Evolutionary conservation across 2,888 invertebrate species (phyloP).

Genomic region (Drosophila mettleri): DNA sequence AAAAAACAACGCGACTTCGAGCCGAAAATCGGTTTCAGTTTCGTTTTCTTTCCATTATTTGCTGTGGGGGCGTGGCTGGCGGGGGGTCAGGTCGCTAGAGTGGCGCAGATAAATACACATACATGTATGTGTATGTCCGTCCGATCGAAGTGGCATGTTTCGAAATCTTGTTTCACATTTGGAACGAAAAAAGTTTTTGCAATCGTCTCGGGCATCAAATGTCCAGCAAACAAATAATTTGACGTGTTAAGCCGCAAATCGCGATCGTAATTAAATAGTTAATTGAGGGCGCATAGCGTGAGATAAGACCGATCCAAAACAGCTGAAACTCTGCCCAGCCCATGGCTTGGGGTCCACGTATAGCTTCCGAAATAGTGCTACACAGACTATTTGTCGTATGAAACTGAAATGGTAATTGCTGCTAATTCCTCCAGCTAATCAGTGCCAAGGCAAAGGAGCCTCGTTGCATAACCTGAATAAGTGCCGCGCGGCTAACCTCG

Average conservation of each 20-base stretch:
- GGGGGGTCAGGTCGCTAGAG: slow-evolving; percentile 29
- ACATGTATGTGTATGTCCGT: neutral
- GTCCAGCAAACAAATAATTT: slow-evolving; percentile 29
- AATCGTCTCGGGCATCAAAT: slow-evolving; percentile 3
- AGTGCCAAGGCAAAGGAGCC: slow-evolving; percentile 46
- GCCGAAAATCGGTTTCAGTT: slow-evolving; percentile 36
- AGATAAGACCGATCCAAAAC: slow-evolving; percentile 44
- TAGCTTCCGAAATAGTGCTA: slow-evolving; percentile 14
- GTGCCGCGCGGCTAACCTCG: slow-evolving; percentile 49
- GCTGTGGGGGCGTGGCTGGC: slow-evolving; percentile 18
- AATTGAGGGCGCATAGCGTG: slow-evolving; percentile 46
- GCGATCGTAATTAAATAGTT: slow-evolving; percentile 30
- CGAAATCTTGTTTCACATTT: slow-evolving; percentile 57
- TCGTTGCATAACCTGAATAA: slow-evolving; percentile 46
- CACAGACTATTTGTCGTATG: neutral
- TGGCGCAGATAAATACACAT: slow-evolving; percentile 28
- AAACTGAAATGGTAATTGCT: neutral
- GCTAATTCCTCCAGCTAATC: slow-evolving; percentile 13
- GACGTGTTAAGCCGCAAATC: slow-evolving; percentile 37
- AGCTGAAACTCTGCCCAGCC: slow-evolving; percentile 4
- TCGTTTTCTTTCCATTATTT: slow-evolving; percentile 16
- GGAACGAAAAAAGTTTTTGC: slow-evolving; percentile 27
- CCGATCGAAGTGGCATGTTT: slow-evolving; percentile 51
- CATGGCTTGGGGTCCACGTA: neutral
- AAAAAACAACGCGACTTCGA: slow-evolving; percentile 18